These are phyloP conservation scores for Calycopis cecrops DNA, from an alignment of 1,140 invertebrate genomes.

Conservation along the genomic window DNA sequence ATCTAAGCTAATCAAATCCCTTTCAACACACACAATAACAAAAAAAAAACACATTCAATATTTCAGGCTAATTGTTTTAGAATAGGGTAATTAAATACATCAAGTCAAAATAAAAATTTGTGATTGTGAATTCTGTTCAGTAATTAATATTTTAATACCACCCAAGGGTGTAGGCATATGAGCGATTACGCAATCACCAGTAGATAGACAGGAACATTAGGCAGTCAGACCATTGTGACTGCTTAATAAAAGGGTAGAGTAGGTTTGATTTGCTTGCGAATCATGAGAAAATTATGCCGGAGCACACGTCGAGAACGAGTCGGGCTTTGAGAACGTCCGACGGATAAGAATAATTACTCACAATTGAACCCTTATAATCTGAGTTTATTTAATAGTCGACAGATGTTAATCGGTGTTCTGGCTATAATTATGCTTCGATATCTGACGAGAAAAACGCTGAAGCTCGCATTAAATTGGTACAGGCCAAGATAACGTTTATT, in stretches of 20 bases:
- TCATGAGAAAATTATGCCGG: constrained; percentile 70
- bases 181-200: constrained; percentile 35
- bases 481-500: constrained; percentile 29
- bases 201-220: constrained; percentile 53
- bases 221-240: constrained; percentile 61
- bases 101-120: no score
- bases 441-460: constrained; percentile 61
- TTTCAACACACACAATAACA: no score
- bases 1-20: no score
- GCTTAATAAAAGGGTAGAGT: constrained; percentile 64
- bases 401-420: constrained; percentile 68
- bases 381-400: constrained; percentile 71
- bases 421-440: constrained; percentile 69
- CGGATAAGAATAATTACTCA: constrained; percentile 74
- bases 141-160: not conserved
- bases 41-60: no score
- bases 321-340: constrained; percentile 65
- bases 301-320: constrained; percentile 41
- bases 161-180: constrained; percentile 5
- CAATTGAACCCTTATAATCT: constrained; percentile 72
- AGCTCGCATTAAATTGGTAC: constrained; percentile 27
- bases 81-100: no score
- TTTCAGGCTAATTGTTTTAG: no score
- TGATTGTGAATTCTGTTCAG: not conserved
- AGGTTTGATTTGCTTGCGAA: constrained; percentile 66